Evolutionary conservation across 2,113 vertebrate species (phyloP), one percentile per base, ranked within the genome.

Genomic region (Morone saxatilis): DNA sequence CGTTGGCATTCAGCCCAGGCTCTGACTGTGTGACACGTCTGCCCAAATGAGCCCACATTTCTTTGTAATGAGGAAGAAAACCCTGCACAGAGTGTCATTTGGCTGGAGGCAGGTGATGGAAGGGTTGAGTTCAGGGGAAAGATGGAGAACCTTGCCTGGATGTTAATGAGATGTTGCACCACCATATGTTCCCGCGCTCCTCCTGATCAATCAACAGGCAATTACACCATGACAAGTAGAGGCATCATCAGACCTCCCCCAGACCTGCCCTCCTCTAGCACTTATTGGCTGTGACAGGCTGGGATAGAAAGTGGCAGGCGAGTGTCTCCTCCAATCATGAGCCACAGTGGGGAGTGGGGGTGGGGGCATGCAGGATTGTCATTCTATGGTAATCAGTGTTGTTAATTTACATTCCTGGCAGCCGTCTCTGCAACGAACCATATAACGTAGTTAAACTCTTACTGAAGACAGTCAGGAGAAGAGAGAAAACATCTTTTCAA

Each of bases 141-240:
- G 38, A 13, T 11, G 13, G 12, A 60, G n/a, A 38, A 20, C 31
- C 13, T 10, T 61, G 45, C 41, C 17, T 38, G 9, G 59, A 76
- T 31, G 63, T 70, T 81, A 66, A 83, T 86, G 50, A 83, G 83
- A n/a, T 3, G 5, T 40, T 50, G 11, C 22, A 8, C 38, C 3
- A 8, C 60, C 78, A 71, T 65, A 69, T 86, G 76, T 71, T 74
- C 70, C 66, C 51, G 65, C 14, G 1, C 59, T 80, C 38, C 8
- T 38, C 47, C 13, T 16, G 31, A 84, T 84, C 60, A 72, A 20
- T 87, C 85, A 36, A 31, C 53, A 53, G 40, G 36, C 20, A 76
- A 67, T 76, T 61, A 72, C 54, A 54, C 47, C 75, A 2, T 43
- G 41, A 78, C 59, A 53, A 16, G 43, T 7, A 17, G 59, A 83